Evolutionary conservation across 2,113 vertebrate genomes (phyloP).

Genomic region (Proteles cristata): DNA sequence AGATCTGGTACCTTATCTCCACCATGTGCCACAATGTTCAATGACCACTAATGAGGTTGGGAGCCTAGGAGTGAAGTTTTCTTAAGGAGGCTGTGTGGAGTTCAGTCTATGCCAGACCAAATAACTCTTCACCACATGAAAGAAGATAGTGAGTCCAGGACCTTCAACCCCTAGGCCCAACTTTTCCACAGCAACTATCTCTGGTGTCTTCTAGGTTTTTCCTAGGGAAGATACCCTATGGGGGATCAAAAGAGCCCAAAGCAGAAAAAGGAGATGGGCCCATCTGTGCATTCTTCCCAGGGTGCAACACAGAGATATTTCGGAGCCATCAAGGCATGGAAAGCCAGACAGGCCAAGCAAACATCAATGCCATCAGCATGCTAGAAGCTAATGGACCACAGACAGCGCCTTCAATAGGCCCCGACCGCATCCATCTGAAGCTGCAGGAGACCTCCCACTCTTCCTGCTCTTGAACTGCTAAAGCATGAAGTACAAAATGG

Average conservation of each 20-base stretch:
- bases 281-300: background rate
- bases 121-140: background rate
- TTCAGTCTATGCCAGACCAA: background rate
- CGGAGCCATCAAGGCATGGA: background rate
- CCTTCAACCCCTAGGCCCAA: background rate
- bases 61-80: background rate
- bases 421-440: background rate
- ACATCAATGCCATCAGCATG: background rate
- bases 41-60: background rate
- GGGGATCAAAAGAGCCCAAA: background rate
- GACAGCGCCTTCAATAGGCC: background rate
- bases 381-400: background rate
- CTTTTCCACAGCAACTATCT: background rate
- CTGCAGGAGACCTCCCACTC: background rate
- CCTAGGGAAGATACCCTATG: background rate
- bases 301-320: background rate
- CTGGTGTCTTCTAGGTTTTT: background rate
- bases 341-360: background rate
- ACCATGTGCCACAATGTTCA: background rate
- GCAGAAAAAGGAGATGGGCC: background rate
- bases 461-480: background rate
- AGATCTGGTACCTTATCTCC: background rate
- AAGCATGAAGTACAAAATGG: background rate
- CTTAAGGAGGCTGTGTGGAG: background rate
- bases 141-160: background rate